Evolutionary conservation across 2,113 vertebrate species (phyloP).

Genomic region (Hippocampus comes): DNA sequence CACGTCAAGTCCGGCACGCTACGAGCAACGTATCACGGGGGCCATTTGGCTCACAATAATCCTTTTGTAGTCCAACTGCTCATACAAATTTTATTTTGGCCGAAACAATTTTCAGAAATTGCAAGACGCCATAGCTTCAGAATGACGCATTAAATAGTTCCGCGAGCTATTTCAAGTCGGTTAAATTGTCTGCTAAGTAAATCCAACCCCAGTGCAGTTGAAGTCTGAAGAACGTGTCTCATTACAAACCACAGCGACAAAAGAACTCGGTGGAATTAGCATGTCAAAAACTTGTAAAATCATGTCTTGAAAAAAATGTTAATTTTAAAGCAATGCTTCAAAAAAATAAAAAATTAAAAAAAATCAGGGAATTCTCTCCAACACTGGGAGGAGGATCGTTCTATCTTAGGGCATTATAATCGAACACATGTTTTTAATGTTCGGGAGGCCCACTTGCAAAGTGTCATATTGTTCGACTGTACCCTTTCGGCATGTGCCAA

Average conservation of each 20-base stretch:
- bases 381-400: slow-evolving; percentile 31
- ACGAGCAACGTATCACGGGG: neutral
- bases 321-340: slow-evolving; percentile 39
- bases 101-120: slow-evolving; percentile 15
- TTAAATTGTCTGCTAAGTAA: neutral
- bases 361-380: slow-evolving; percentile 43
- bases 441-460: slow-evolving; percentile 47
- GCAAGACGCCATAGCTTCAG: neutral
- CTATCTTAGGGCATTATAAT: slow-evolving; percentile 51
- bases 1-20: slow-evolving; percentile 16
- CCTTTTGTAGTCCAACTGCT: neutral
- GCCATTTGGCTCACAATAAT: neutral
- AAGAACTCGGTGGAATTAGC: slow-evolving; percentile 35
- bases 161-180: neutral
- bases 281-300: slow-evolving; percentile 39
- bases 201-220: slow-evolving; percentile 43
- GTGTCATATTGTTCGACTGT: slow-evolving; percentile 48
- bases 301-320: slow-evolving; percentile 41
- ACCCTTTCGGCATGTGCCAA: slow-evolving; percentile 41
- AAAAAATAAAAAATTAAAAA: slow-evolving; percentile 11
- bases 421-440: slow-evolving; percentile 63
- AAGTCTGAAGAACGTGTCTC: slow-evolving; percentile 47
- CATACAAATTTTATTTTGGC: slow-evolving; percentile 47
- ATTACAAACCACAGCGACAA: slow-evolving; percentile 47
- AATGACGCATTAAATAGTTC: neutral